These are phyloP conservation scores for Pelodiscus sinensis DNA, from an alignment of 2,113 vertebrate genomes.

Conservation along the genomic window DNA sequence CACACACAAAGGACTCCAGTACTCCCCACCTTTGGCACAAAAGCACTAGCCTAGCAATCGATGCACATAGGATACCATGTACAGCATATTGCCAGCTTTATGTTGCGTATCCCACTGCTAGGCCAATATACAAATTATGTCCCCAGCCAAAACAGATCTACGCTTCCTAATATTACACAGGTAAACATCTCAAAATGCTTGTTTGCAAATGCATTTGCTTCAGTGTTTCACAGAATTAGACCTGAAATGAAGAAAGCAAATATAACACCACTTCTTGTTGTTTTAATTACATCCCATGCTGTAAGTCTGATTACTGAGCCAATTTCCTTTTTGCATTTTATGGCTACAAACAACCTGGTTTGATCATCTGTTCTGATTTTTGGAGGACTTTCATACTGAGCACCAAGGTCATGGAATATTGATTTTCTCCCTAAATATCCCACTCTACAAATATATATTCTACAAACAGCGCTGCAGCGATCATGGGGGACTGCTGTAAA, in stretches of 20 bases:
- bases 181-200: neutral
- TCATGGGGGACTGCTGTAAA: neutral
- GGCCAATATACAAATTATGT: neutral
- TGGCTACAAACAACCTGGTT: neutral
- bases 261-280: neutral
- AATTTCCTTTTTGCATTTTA: conserved; percentile 10
- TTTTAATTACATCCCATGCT: neutral
- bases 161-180: too few relatives aligned
- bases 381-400: neutral
- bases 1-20: neutral
- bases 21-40: neutral
- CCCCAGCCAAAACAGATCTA: accelerated
- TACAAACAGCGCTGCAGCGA: neutral
- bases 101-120: accelerated
- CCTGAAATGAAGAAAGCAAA: neutral
- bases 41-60: accelerated
- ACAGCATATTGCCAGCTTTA: accelerated
- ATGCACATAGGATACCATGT: accelerated
- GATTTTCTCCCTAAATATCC: conserved; percentile 45
- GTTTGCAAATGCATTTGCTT: neutral
- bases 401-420: conserved; percentile 40
- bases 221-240: neutral
- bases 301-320: neutral
- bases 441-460: conserved; percentile 10
- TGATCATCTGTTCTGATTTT: conserved; percentile 35